phyloP scores from a whole-genome alignment of 1,140 invertebrate genomes.

The Scaptomyza hsui region DNA sequence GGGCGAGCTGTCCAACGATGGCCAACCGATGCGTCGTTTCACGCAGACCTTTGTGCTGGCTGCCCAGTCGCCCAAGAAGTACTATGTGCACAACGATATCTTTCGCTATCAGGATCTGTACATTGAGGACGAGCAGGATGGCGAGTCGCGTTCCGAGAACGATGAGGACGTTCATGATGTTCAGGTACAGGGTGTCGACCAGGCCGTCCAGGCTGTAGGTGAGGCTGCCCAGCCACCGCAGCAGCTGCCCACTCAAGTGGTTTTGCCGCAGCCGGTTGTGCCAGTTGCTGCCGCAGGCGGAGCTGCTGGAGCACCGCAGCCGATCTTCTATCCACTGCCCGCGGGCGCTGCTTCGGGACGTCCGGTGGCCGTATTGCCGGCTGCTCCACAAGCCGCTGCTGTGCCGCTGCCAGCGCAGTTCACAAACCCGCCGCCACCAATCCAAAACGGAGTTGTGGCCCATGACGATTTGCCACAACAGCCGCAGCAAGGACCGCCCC shows the following conservation, averaged over 20 bases:
- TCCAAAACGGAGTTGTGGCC: constrained; percentile 77
- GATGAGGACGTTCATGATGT: constrained; percentile 85
- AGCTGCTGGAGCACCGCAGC: constrained; percentile 55
- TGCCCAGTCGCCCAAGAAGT: constrained; percentile 97
- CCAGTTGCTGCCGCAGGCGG: constrained; percentile 57
- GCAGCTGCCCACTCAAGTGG: constrained; percentile 61
- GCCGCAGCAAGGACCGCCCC: constrained; percentile 49
- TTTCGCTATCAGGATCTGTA: constrained; percentile 95
- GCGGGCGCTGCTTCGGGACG: constrained; percentile 68
- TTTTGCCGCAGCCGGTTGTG: constrained; percentile 56
- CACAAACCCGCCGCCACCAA: constrained; percentile 74
- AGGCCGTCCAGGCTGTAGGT: constrained; percentile 57
- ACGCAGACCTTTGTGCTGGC: constrained; percentile 99
- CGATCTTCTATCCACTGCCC: constrained; percentile 80
- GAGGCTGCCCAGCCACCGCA: constrained; percentile 59
- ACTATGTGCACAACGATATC: constrained; percentile 99
- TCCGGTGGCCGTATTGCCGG: constrained; percentile 67
- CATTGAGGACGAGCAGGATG: constrained; percentile 85
- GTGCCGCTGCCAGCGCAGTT: constrained; percentile 80
- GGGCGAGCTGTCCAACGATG: constrained; percentile 97
- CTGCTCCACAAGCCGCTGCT: constrained; percentile 67
- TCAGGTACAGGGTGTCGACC: constrained; percentile 63
- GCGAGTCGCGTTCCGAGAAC: constrained; percentile 87
- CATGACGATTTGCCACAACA: constrained; percentile 72
- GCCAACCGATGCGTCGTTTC: constrained; percentile 97